phyloP scores from a whole-genome alignment of 2,797 vertebrate species.

The Dallia pectoralis region DNA sequence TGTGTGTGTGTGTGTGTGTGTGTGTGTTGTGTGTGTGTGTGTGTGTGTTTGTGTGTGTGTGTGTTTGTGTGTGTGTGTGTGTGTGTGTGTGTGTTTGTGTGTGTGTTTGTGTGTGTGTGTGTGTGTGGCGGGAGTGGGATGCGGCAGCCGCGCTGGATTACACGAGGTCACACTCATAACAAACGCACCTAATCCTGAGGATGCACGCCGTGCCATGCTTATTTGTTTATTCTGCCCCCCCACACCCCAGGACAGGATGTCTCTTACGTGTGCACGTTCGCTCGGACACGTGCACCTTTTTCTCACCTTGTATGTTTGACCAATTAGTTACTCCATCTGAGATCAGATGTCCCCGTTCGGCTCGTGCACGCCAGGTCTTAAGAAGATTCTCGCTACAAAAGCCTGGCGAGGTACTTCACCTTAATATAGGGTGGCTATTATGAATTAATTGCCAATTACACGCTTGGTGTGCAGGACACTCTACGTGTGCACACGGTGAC shows the following conservation, averaged over 20 bases:
- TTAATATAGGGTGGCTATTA: neutral
- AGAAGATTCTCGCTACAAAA: neutral
- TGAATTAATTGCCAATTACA: neutral
- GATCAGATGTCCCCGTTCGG: neutral
- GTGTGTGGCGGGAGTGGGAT: too few relatives aligned
- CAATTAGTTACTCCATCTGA: slow-evolving; percentile 8
- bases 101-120: slow-evolving; percentile 24
- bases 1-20: slow-evolving; percentile 16
- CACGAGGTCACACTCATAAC: slow-evolving; percentile 56
- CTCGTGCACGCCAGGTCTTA: neutral
- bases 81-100: slow-evolving; percentile 13
- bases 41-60: slow-evolving; percentile 11
- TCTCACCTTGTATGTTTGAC: neutral
- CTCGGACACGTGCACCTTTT: neutral
- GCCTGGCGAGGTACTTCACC: slow-evolving; percentile 21
- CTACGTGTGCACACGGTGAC: neutral
- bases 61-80: slow-evolving; percentile 14
- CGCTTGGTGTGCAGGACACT: neutral
- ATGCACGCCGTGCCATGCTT: slow-evolving; percentile 17
- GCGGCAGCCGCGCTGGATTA: slow-evolving; percentile 47
- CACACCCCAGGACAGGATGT: neutral
- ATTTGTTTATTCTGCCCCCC: too few relatives aligned
- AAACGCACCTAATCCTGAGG: slow-evolving; percentile 49
- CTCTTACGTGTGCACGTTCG: neutral
- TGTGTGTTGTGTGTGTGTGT: slow-evolving; percentile 16